These are phyloP conservation scores for Amblyopsis hoosieri DNA, from an alignment of 2,797 vertebrate genomes.

Conservation along the genomic window DNA sequence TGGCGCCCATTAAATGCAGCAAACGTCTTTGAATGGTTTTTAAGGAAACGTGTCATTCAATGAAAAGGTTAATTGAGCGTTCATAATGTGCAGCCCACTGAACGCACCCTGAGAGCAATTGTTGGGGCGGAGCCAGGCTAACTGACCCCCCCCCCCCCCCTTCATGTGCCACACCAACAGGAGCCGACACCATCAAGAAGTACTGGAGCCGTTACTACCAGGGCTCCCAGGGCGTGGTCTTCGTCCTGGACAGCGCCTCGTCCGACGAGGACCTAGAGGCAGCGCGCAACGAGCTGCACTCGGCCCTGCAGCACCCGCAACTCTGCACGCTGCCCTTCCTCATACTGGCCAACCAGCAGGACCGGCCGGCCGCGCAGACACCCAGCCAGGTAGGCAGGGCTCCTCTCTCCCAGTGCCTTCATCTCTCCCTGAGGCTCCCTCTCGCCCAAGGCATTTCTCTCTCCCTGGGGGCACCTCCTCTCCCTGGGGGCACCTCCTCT, in stretches of 20 bases:
- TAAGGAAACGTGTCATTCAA: too few relatives aligned
- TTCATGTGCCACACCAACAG: conserved; percentile 65
- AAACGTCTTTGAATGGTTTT: too few relatives aligned
- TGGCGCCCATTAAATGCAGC: too few relatives aligned
- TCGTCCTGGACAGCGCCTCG: conserved; percentile 95
- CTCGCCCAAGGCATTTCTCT: too few relatives aligned
- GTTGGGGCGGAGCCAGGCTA: too few relatives aligned
- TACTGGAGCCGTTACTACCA: conserved; percentile 99
- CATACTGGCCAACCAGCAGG: conserved; percentile 98
- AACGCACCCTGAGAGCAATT: too few relatives aligned
- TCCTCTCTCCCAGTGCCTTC: conserved; percentile 21
- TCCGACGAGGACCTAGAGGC: conserved; percentile 94
- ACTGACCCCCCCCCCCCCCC: background rate
- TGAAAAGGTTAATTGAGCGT: too few relatives aligned
- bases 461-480: too few relatives aligned
- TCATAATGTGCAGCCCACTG: too few relatives aligned
- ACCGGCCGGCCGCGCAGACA: conserved; percentile 94
- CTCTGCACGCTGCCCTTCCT: conserved; percentile 98
- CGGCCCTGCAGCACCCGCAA: conserved; percentile 96
- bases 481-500: too few relatives aligned
- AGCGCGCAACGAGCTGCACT: conserved; percentile 95
- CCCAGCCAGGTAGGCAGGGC: conserved; percentile 87
- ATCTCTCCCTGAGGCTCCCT: background rate
- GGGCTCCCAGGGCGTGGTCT: conserved; percentile 97
- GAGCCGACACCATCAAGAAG: conserved; percentile 95